Conservation (phyloP, 2,888 invertebrate species). For the Neoscelio sp. region DNA sequence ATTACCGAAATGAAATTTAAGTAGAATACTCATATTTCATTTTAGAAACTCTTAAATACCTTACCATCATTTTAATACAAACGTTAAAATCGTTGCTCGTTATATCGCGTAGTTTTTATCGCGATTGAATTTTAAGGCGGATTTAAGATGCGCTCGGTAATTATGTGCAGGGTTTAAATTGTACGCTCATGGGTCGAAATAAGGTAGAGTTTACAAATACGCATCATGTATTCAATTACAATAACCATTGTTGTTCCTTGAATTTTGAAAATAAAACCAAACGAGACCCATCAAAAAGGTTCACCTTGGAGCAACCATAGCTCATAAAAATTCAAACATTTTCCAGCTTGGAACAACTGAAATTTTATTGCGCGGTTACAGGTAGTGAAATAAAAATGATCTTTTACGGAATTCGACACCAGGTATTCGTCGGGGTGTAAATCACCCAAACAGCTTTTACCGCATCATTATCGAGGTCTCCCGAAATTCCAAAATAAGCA, state of each 20-base stretch:
- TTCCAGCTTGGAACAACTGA: not conserved
- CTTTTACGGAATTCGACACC: slow-evolving; percentile 33
- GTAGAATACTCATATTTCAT: too few relatives aligned
- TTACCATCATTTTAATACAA: too few relatives aligned
- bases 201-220: not conserved
- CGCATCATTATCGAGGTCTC: slow-evolving; percentile 48
- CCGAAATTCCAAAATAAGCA: slow-evolving; percentile 26
- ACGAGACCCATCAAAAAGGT: too few relatives aligned
- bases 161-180: not conserved
- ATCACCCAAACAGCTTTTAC: slow-evolving; percentile 47
- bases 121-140: not conserved
- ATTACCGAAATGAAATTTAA: too few relatives aligned
- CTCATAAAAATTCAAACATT: not conserved
- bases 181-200: too few relatives aligned
- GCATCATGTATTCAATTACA: not conserved
- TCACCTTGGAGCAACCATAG: too few relatives aligned
- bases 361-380: slow-evolving; percentile 46
- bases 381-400: slow-evolving; percentile 41
- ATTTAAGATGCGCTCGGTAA: not conserved
- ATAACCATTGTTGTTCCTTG: not conserved
- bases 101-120: not conserved
- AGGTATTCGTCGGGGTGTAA: slow-evolving; percentile 42
- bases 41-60: too few relatives aligned
- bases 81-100: not conserved
- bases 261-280: not conserved